Evolutionary conservation across 2,888 invertebrate genomes (phyloP).

Genomic region (Aplocera efformata): DNA sequence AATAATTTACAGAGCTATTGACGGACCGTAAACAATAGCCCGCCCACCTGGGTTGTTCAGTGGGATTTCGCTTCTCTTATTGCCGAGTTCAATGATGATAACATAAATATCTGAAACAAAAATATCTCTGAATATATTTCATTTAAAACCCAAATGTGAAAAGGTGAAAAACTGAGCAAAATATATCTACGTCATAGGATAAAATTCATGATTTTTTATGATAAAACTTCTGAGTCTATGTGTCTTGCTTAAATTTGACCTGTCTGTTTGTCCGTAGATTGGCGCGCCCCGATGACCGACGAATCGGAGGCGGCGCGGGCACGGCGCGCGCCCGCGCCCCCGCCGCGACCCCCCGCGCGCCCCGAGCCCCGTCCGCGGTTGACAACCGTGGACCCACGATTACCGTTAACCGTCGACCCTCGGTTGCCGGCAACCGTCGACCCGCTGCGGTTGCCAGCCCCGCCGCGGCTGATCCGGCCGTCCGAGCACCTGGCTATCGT

Average conservation of each 20-base stretch:
- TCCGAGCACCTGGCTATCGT: constrained; percentile 68
- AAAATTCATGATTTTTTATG: no score
- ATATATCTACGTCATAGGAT: no score
- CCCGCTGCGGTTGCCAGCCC: constrained; percentile 35
- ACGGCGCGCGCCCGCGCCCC: constrained; percentile 65
- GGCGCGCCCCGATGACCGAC: constrained; percentile 77
- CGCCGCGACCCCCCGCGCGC: constrained; percentile 53
- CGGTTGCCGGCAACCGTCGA: constrained; percentile 37
- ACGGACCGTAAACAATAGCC: no score
- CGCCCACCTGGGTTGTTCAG: no score
- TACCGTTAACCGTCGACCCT: constrained; percentile 37
- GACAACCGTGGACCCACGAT: constrained; percentile 20
- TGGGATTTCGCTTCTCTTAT: no score
- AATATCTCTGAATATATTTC: no score
- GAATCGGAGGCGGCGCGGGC: constrained; percentile 69
- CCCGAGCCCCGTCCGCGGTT: constrained; percentile 57
- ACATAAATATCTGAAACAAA: no score
- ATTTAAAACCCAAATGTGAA: no score
- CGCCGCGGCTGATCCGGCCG: constrained; percentile 66
- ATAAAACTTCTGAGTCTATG: no score
- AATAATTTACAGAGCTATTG: background rate
- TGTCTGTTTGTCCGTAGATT: constrained; percentile 60
- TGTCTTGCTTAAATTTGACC: no score
- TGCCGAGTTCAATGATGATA: no score
- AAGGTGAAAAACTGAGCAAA: no score